A percentile compares a stretch with the other conserved stretches of the same genome.
phyloP scores from a whole-genome alignment of 2,797 vertebrate species.

The Protosalanx chinensis region DNA sequence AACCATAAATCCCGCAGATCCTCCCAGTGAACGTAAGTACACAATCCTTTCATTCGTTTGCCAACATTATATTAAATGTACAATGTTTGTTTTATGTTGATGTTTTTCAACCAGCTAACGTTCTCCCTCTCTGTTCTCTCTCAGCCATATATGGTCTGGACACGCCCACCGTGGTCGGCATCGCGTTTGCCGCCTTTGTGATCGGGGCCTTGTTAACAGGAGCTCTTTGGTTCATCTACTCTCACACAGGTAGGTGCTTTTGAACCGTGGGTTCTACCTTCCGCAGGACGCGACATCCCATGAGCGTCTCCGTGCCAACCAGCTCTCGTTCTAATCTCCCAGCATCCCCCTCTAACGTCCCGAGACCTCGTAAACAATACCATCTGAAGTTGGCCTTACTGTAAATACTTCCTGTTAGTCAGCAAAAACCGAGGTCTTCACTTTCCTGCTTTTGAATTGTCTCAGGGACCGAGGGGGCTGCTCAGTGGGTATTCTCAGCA shows the following conservation, averaged over 20 bases:
- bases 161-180: conserved; percentile 89
- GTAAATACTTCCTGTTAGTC: conserved; percentile 76
- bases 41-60: neutral
- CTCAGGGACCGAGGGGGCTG: conserved; percentile 37
- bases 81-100: neutral
- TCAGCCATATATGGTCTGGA: conserved; percentile 82
- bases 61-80: neutral
- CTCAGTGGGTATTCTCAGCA: conserved; percentile 54
- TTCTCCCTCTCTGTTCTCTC: conserved; percentile 21
- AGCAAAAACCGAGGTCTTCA: conserved; percentile 58
- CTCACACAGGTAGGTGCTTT: conserved; percentile 84
- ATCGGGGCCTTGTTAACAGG: conserved; percentile 93
- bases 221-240: conserved; percentile 97
- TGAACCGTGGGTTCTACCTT: neutral
- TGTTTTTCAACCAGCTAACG: no score
- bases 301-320: conserved; percentile 43
- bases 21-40: conserved; percentile 31
- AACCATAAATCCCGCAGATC: neutral
- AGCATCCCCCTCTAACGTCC: conserved; percentile 66
- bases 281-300: no score
- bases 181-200: conserved; percentile 92
- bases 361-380: conserved; percentile 67
- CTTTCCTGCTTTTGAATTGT: conserved; percentile 70
- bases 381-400: conserved; percentile 56
- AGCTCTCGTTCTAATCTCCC: conserved; percentile 49